Percentiles rank a stretch among this genome's conserved stretches.
Evolutionary conservation across 2,888 invertebrate species (phyloP).

Genomic region (Ormyrus thymus): DNA sequence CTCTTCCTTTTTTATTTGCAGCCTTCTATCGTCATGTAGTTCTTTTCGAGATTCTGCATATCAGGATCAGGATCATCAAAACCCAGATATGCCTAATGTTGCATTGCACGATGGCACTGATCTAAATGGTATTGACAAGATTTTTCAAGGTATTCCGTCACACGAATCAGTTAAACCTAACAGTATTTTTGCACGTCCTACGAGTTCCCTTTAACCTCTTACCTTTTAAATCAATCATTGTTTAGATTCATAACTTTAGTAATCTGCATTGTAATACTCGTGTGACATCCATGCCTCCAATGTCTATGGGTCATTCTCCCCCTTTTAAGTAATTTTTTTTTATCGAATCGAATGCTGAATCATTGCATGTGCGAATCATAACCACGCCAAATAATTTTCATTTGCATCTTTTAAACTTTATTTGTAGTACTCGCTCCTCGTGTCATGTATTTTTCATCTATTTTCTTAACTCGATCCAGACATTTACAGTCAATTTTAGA

Average conservation of each 20-base stretch:
- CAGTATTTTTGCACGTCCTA: constrained; percentile 39
- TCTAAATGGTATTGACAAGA: constrained; percentile 78
- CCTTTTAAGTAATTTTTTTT: constrained; percentile 34
- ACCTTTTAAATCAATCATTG: constrained; percentile 15
- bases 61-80: constrained; percentile 80
- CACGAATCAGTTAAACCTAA: constrained; percentile 42
- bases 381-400: constrained; percentile 15
- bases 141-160: constrained; percentile 76
- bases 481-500: constrained; percentile 29
- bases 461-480: constrained; percentile 40
- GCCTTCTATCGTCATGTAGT: constrained; percentile 88
- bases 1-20: constrained; percentile 73
- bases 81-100: constrained; percentile 75
- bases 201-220: background rate
- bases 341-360: constrained; percentile 28
- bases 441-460: constrained; percentile 11
- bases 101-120: constrained; percentile 77
- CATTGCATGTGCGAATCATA: constrained; percentile 35
- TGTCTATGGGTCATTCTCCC: constrained; percentile 67
- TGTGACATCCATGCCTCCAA: constrained; percentile 48
- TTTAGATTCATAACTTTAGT: constrained; percentile 38
- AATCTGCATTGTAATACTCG: constrained; percentile 57
- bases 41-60: constrained; percentile 90
- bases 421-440: constrained; percentile 22
- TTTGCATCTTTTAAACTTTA: constrained; percentile 20